Evolutionary conservation across 1,140 invertebrate species (phyloP), one percentile per base, ranked within the genome.

Genomic region (Leptinotarsa lineolata): DNA sequence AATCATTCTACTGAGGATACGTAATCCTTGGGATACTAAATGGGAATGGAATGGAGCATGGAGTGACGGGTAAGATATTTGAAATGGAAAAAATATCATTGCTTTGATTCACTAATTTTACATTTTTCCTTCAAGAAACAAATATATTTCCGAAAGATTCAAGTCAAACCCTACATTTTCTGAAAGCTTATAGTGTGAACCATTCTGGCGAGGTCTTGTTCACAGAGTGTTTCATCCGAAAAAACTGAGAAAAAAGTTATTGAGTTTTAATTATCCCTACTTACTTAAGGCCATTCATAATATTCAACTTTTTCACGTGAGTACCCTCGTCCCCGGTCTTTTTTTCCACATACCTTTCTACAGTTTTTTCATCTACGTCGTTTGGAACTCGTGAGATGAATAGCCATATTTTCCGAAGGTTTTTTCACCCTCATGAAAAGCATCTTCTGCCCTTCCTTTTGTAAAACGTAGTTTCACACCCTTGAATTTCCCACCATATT

Each of bases 21-120:
- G 97, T 48, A 99, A 99, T 88, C 97, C 97, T 1, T 99, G 97
- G 97, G 97, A 97, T 20, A 98, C 98, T 83, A 95, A 98, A 82
- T 92, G 93, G 2, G 97, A 99, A 86, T 99, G 97, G 97, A 98
- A 97, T 81, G 97, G 97, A 22, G 88, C 96, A 0, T 99, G 97
- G 96, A 95, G 94, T 84, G 97, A 99, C 84, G 90, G 92, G 92
- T 96, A 85, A 89, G 88, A 81, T 61, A 39, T 24, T 13, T n/a
- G 12, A 70, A n/a, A n/a, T n/a, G n/a, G n/a, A n/a, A n/a, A n/a
- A n/a, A n/a, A n/a, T n/a, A n/a, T n/a, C n/a, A n/a, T n/a, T n/a
- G n/a, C n/a, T n/a, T n/a, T n/a, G n/a, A n/a, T n/a, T n/a, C n/a
- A n/a, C n/a, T n/a, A n/a, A n/a, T n/a, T n/a, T n/a, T n/a, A n/a